These are phyloP conservation scores for Halisarca cf. caerulea DNA, from an alignment of 37 sponge, comb jelly and placozoan species.

Conservation along the genomic window DNA sequence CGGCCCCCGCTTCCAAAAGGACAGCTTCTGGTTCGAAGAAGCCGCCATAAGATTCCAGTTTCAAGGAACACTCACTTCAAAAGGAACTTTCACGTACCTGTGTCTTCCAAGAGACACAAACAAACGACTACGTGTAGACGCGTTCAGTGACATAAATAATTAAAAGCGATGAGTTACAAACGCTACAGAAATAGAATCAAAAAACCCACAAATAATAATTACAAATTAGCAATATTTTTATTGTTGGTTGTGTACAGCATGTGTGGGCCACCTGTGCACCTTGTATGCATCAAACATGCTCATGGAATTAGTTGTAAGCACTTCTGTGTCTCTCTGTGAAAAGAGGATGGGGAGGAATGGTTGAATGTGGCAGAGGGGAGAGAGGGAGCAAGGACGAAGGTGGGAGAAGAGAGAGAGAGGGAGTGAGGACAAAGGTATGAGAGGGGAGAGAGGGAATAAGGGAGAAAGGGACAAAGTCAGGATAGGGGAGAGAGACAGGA, in stretches of 20 bases:
- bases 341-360: too few relatives aligned
- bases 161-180: too few relatives aligned
- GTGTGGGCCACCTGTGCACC: constrained; percentile 5
- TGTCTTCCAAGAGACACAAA: too few relatives aligned
- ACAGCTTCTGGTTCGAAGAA: constrained; percentile 26
- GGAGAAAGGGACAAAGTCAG: neutral
- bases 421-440: neutral
- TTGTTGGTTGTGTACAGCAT: neutral
- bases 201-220: too few relatives aligned
- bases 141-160: too few relatives aligned
- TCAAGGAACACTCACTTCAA: too few relatives aligned
- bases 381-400: neutral
- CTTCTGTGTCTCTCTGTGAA: constrained; percentile 34
- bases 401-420: neutral
- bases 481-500: neutral
- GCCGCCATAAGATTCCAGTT: neutral
- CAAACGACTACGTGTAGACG: too few relatives aligned
- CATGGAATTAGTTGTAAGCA: neutral
- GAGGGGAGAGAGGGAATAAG: neutral
- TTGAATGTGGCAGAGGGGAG: neutral
- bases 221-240: too few relatives aligned
- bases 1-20: constrained; percentile 77
- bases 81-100: too few relatives aligned
- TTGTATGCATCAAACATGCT: neutral
- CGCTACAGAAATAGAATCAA: too few relatives aligned